Percentiles rank a stretch among this genome's conserved stretches.
phyloP scores from a whole-genome alignment of 53 echinoderm and acorn worm genomes.

The Paelopatides confundens region DNA sequence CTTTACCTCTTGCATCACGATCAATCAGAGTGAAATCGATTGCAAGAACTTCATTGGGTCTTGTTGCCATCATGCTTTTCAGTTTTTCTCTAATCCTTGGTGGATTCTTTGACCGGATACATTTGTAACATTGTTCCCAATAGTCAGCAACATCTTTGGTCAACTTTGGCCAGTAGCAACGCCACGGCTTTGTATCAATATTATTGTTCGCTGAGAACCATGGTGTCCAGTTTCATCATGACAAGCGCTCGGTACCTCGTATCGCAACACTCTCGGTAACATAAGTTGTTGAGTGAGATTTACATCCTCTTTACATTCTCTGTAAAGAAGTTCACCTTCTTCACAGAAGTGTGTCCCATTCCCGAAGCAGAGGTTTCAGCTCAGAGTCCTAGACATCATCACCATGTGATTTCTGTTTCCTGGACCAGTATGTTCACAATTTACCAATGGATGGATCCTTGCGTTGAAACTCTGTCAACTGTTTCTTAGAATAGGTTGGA shows the following conservation, averaged over 20 bases:
- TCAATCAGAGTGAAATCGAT: constrained; percentile 66
- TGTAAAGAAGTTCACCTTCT: too few species aligned
- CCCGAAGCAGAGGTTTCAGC: too few species aligned
- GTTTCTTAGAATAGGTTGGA: constrained; percentile 17
- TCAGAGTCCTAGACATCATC: too few species aligned
- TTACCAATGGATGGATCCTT: constrained; percentile 33
- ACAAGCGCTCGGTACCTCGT: constrained; percentile 10
- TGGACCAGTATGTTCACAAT: neutral
- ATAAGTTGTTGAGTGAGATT: too few species aligned
- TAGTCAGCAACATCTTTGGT: neutral
- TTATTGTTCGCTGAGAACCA: neutral
- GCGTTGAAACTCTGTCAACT: constrained; percentile 20
- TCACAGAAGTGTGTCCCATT: too few species aligned
- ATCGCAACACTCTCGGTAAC: too few species aligned
- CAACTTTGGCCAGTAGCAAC: constrained; percentile 45
- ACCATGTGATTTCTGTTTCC: too few species aligned
- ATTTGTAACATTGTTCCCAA: constrained; percentile 31
- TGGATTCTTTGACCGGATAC: constrained; percentile 32
- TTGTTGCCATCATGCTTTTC: constrained; percentile 14
- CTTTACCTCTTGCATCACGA: too few species aligned
- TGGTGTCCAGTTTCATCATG: constrained; percentile 39
- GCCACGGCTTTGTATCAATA: constrained; percentile 1
- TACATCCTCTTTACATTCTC: too few species aligned
- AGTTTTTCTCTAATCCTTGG: constrained; percentile 43
- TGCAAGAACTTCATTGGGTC: constrained; percentile 60